A percentile compares a stretch with the other conserved stretches of the same genome.
Conservation (phyloP, 53 echinoderm and acorn worm genomes). For the Paracentrotus lividus region DNA sequence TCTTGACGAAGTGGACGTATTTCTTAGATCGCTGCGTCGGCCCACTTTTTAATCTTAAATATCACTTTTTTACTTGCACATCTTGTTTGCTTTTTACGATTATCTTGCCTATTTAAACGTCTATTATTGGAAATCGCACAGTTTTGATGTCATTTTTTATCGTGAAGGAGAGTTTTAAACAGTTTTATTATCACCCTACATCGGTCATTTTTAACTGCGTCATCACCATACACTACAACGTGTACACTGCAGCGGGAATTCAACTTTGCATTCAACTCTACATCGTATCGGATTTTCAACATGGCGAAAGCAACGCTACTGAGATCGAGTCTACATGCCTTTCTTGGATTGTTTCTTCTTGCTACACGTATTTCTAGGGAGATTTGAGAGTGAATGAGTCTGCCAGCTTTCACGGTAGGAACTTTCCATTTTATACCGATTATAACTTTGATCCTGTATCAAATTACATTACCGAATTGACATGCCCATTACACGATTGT, state of each 20-base stretch:
- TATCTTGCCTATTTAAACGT: conserved; percentile 34
- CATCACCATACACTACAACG: neutral
- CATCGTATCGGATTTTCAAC: neutral
- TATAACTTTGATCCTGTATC: neutral
- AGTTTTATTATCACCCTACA: neutral
- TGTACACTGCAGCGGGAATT: neutral
- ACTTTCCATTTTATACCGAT: conserved; percentile 56
- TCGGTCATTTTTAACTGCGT: neutral
- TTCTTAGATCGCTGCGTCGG: conserved; percentile 27
- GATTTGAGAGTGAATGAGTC: conserved; percentile 17
- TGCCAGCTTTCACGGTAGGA: conserved; percentile 57
- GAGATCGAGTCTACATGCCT: neutral
- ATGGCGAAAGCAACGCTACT: neutral
- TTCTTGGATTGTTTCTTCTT: neutral
- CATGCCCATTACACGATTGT: neutral
- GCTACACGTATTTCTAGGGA: conserved; percentile 1
- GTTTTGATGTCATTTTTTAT: conserved; percentile 42
- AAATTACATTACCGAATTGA: neutral
- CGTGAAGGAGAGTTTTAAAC: neutral
- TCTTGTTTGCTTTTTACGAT: conserved; percentile 18
- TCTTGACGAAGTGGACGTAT: too few species aligned
- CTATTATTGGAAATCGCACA: neutral
- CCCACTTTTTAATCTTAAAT: conserved; percentile 18
- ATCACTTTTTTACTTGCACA: conserved; percentile 41
- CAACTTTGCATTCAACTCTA: neutral